A percentile compares a stretch with the other conserved stretches of the same genome.
Evolutionary conservation across 2,797 vertebrate genomes (phyloP).

Genomic region (Phataginus tetradactyla): DNA sequence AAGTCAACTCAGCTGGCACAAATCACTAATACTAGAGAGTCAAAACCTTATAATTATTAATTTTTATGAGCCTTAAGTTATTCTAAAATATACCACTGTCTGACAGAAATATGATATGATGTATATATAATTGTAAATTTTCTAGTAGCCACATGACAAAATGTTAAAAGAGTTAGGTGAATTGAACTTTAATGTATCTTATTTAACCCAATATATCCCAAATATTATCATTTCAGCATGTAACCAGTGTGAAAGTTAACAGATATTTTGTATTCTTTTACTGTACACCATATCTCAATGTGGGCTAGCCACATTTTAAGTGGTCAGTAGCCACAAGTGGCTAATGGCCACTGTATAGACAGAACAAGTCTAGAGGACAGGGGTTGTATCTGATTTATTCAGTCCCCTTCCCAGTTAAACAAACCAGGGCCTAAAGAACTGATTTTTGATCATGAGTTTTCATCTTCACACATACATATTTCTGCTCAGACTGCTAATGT

Average conservation of each 20-base stretch:
- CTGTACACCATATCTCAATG: neutral
- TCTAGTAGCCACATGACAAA: neutral
- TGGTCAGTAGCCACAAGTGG: neutral
- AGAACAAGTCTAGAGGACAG: neutral
- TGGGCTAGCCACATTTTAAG: neutral
- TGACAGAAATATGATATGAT: neutral
- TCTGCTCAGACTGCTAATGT: neutral
- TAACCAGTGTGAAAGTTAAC: neutral
- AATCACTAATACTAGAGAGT: neutral
- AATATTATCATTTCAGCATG: neutral
- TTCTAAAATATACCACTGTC: neutral
- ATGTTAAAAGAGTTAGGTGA: neutral
- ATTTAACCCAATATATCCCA: neutral
- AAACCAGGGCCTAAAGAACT: neutral
- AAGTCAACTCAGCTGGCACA: slow-evolving; percentile 10
- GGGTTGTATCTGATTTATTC: neutral
- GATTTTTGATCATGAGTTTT: slow-evolving; percentile 12
- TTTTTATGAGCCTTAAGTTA: slow-evolving; percentile 39
- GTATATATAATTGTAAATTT: neutral
- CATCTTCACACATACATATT: neutral
- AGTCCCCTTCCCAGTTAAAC: neutral
- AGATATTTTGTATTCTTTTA: neutral
- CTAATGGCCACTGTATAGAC: neutral
- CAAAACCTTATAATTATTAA: neutral
- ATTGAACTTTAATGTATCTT: slow-evolving; percentile 39